Base-by-base conservation (phyloP, 23 tunicate species). In the Trididemnum miniatum region DNA sequence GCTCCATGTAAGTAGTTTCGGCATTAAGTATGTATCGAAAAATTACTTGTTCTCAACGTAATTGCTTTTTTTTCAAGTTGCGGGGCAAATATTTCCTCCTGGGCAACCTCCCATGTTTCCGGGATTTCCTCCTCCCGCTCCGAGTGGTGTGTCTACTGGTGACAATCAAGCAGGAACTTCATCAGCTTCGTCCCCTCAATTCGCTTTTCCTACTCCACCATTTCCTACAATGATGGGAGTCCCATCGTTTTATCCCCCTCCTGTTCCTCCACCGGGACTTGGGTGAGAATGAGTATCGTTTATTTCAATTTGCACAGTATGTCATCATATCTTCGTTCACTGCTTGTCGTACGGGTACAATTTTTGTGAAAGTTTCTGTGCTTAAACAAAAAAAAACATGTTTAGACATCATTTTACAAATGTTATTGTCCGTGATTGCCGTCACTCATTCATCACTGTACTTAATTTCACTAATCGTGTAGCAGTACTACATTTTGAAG, bases 181-280 rank as follows among this genome's bases (percentile, higher is more conserved):
- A 62, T 62, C 67, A 12, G 22, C 15, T 15, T 40, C 80, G 4
- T 36, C 27, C 15, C 80, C 59, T 36, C 88, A 65, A 2, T 29
- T 30, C 23, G 20, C 82, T 29, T 29, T 30, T 25, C 31, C 82
- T 29, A 51, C 65, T 23, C 73, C 89, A 31, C 85, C 89, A n/a
- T 29, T 60, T 12, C 65, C 83, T 32, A 37, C 81, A 28, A 73
- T 74, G 72, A 65, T 44, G 84, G 76, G 77, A 24, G 80, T 79
- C 51, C 84, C 80, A 67, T 85, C 89, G 20, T 75, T 82, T 34
- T 59, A 67, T 37, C 86, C 92, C 9, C 95, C 98, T 23, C 92
- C 98, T 3, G 65, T 66, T 34, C 83, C 86, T 2, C 93, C 98
- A 28, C 65, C 82, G 3, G 67, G 84, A 65, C 83, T 84, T 35